Percentiles rank a stretch among this genome's conserved stretches.
Evolutionary conservation across 2,113 vertebrate genomes (phyloP).

Genomic region (Amia ocellicauda): DNA sequence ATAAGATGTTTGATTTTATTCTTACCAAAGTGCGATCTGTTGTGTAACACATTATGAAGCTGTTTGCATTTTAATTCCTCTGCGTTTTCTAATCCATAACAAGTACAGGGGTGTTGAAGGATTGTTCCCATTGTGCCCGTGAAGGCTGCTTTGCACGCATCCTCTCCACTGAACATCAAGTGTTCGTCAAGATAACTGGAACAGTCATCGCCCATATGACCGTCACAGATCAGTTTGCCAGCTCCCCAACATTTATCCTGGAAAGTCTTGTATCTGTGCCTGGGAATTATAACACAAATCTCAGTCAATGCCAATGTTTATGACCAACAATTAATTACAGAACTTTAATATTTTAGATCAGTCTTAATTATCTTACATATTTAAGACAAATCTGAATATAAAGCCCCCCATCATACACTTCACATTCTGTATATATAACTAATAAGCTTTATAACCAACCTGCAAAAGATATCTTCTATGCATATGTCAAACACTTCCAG

Average conservation of each 20-base stretch:
- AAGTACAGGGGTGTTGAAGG: slow-evolving; percentile 73
- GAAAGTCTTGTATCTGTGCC: slow-evolving; percentile 63
- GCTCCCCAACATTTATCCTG: slow-evolving; percentile 71
- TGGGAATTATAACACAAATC: slow-evolving; percentile 39
- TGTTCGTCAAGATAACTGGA: slow-evolving; percentile 51
- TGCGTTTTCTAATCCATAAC: slow-evolving; percentile 37
- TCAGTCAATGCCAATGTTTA: too few relatives aligned
- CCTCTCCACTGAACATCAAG: slow-evolving; percentile 56
- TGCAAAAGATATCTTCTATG: slow-evolving; percentile 67
- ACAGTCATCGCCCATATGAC: slow-evolving; percentile 56
- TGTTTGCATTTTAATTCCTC: slow-evolving; percentile 62
- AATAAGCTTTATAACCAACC: slow-evolving; percentile 54
- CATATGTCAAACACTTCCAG: slow-evolving; percentile 69
- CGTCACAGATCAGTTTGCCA: slow-evolving; percentile 50
- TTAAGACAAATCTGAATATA: too few relatives aligned
- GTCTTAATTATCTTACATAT: too few relatives aligned
- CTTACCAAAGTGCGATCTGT: slow-evolving; percentile 75
- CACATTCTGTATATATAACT: too few relatives aligned
- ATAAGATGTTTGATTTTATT: too few relatives aligned
- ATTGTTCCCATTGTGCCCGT: slow-evolving; percentile 68
- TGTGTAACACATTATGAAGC: slow-evolving; percentile 73
- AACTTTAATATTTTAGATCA: too few relatives aligned
- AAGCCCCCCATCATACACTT: too few relatives aligned
- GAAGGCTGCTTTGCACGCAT: slow-evolving; percentile 78
- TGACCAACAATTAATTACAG: too few relatives aligned